Evolutionary conservation across 2,113 vertebrate species (phyloP).

Genomic region (Cyprinus carpio): DNA sequence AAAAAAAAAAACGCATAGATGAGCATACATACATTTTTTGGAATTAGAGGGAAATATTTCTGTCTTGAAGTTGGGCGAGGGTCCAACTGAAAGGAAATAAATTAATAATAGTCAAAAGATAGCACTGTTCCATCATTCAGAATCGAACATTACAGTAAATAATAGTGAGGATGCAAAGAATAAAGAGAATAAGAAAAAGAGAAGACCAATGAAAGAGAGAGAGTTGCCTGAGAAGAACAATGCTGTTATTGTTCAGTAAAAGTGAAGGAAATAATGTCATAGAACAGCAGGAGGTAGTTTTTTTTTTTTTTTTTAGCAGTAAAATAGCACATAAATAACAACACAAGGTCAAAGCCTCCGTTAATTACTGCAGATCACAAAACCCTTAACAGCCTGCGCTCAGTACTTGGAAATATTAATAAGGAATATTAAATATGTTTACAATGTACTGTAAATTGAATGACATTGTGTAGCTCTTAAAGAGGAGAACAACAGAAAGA

Average conservation of each 20-base stretch:
- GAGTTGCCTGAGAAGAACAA: not conserved
- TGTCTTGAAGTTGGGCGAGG: conserved; percentile 55
- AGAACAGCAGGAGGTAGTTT: conserved; percentile 29
- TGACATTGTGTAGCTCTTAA: conserved; percentile 47
- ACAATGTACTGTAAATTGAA: conserved; percentile 49
- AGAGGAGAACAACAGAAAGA: conserved; percentile 29
- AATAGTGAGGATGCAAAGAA: not conserved
- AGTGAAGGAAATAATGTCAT: conserved; percentile 13
- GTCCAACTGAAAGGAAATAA: conserved; percentile 48
- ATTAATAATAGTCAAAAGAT: not conserved
- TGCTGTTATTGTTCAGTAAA: not conserved
- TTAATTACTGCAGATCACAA: conserved; percentile 56
- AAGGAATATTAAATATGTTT: conserved; percentile 47
- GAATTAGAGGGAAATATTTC: conserved; percentile 56
- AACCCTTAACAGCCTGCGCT: conserved; percentile 44
- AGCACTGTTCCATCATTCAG: not conserved
- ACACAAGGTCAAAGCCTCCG: conserved; percentile 52
- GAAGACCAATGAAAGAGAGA: not conserved
- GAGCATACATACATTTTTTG: conserved; percentile 58
- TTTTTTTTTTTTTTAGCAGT: conserved; percentile 40
- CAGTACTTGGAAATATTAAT: conserved; percentile 58
- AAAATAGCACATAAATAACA: conserved; percentile 45
- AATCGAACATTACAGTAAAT: not conserved
- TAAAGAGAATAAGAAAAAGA: not conserved
- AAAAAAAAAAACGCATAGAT: not conserved